Conservation (phyloP, 1,140 invertebrate species). For the Sycophaga agraensis region DNA sequence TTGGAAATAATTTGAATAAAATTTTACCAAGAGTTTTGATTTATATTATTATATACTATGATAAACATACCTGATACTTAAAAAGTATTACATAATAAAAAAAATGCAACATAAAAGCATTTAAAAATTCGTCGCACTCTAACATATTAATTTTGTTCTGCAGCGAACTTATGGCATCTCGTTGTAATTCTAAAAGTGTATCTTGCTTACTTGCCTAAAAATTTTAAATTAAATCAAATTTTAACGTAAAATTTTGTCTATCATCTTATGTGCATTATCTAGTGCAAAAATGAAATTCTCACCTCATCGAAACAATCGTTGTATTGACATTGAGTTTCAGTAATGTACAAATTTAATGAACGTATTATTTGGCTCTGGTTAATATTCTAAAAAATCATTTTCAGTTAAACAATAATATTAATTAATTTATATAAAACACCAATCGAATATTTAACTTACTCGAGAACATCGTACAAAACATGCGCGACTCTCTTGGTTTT, state of each 20-base stretch:
- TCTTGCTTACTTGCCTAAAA: slow-evolving; percentile 47
- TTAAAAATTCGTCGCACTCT: slow-evolving; percentile 36
- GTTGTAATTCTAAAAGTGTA: slow-evolving; percentile 46
- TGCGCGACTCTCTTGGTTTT: slow-evolving; percentile 3
- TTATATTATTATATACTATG: too few species aligned
- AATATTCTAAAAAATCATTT: slow-evolving; percentile 34
- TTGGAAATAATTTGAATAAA: too few species aligned
- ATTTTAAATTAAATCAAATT: too few species aligned
- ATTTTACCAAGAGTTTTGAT: too few species aligned
- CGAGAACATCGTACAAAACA: slow-evolving; percentile 10
- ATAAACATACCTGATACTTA: slow-evolving; percentile 45
- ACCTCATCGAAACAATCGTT: slow-evolving; percentile 52
- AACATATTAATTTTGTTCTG: slow-evolving; percentile 42
- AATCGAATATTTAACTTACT: slow-evolving; percentile 15
- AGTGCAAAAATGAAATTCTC: slow-evolving; percentile 16
- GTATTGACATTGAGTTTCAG: slow-evolving; percentile 49
- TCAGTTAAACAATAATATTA: neutral
- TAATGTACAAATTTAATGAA: slow-evolving; percentile 38
- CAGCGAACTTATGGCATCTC: slow-evolving; percentile 42
- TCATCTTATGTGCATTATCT: too few species aligned
- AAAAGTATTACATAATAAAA: slow-evolving; percentile 44
- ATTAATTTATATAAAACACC: neutral
- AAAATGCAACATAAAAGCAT: slow-evolving; percentile 39
- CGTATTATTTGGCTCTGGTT: slow-evolving; percentile 43
- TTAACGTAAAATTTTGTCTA: too few species aligned